Evolutionary conservation across 2,888 invertebrate species (phyloP).

Genomic region (Cataglyphis albicans): DNA sequence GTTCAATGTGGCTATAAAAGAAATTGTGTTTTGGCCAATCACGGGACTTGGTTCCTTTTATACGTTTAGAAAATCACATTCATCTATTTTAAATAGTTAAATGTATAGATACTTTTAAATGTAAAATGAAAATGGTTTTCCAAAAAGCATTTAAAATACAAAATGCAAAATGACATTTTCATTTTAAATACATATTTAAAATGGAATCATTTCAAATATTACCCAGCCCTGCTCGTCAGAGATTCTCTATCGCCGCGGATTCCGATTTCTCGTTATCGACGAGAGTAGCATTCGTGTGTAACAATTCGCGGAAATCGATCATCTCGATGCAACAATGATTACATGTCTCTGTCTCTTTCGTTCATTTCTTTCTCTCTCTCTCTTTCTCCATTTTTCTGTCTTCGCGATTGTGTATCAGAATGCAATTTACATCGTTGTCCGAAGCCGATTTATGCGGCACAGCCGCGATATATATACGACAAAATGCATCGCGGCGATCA

Average conservation of each 20-base stretch:
- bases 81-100: too few relatives aligned
- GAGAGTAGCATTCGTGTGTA: background rate
- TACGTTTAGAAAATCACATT: too few relatives aligned
- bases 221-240: too few relatives aligned
- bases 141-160: too few relatives aligned
- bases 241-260: background rate
- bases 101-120: too few relatives aligned
- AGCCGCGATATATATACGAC: slow-evolving; percentile 26
- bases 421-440: slow-evolving; percentile 41
- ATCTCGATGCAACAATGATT: slow-evolving; percentile 27
- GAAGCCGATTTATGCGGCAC: slow-evolving; percentile 41
- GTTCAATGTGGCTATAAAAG: too few relatives aligned
- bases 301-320: slow-evolving; percentile 13
- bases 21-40: too few relatives aligned
- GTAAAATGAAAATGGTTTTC: too few relatives aligned
- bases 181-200: too few relatives aligned
- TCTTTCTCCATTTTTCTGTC: background rate
- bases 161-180: too few relatives aligned
- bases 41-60: too few relatives aligned
- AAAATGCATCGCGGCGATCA: slow-evolving; percentile 11
- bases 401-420: slow-evolving; percentile 41
- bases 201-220: too few relatives aligned
- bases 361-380: background rate
- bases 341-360: slow-evolving; percentile 1
- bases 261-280: slow-evolving; percentile 38